These are phyloP conservation scores for Atethmia centrago DNA, from an alignment of 2,888 invertebrate genomes.

Conservation along the genomic window DNA sequence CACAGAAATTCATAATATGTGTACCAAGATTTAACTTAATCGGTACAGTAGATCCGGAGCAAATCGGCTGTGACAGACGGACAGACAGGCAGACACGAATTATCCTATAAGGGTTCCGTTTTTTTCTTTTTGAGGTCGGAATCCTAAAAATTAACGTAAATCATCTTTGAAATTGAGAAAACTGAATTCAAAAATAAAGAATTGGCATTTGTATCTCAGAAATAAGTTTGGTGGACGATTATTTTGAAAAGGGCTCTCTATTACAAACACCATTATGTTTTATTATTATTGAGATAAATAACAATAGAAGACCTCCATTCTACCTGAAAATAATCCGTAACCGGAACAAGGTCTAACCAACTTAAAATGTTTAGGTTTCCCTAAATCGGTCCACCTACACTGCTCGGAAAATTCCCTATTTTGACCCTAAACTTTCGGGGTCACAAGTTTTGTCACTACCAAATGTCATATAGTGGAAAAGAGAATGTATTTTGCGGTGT, in stretches of 20 bases:
- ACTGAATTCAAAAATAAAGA: neutral
- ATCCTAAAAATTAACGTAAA: neutral
- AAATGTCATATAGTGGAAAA: slow-evolving; percentile 34
- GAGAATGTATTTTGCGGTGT: slow-evolving; percentile 25
- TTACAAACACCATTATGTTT: neutral
- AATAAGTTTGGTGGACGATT: neutral
- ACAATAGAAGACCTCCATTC: slow-evolving; percentile 7
- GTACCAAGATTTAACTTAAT: no score
- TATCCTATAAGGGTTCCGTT: no score
- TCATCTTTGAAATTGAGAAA: neutral
- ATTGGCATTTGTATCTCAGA: neutral
- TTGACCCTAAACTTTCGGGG: slow-evolving; percentile 54
- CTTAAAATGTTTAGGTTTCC: slow-evolving; percentile 51
- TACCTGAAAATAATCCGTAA: slow-evolving; percentile 37
- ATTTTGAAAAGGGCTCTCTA: neutral
- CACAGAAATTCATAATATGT: no score
- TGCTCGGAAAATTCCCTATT: slow-evolving; percentile 35
- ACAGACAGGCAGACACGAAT: no score
- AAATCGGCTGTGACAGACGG: no score
- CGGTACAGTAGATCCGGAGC: no score
- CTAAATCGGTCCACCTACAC: slow-evolving; percentile 34
- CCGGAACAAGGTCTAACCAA: slow-evolving; percentile 28
- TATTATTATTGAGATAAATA: neutral
- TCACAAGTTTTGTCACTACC: slow-evolving; percentile 38
- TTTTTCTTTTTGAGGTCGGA: no score